Conservation (phyloP, 1,140 invertebrate species). For the Bemisia tabaci region DNA sequence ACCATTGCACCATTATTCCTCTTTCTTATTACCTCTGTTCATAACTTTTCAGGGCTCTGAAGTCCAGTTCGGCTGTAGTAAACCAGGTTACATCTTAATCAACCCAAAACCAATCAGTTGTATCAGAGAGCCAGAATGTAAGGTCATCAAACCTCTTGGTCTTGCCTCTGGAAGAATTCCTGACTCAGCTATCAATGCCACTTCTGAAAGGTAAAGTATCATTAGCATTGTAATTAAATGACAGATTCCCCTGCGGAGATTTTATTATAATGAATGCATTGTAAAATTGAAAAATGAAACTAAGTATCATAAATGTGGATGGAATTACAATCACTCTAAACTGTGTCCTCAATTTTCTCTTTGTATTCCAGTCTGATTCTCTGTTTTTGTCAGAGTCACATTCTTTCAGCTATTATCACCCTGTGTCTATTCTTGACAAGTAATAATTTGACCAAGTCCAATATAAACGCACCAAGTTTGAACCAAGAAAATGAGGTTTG, state of each 20-base stretch:
- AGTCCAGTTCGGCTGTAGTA: constrained; percentile 76
- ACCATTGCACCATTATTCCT: too few relatives aligned
- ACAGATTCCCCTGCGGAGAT: background rate
- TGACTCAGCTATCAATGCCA: constrained; percentile 91
- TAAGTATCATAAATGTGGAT: constrained; percentile 1
- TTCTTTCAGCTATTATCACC: too few relatives aligned
- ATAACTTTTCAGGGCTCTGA: constrained; percentile 52
- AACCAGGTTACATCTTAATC: constrained; percentile 85
- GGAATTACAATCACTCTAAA: too few relatives aligned
- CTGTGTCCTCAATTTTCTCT: background rate
- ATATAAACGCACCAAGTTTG: too few relatives aligned
- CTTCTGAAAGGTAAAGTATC: constrained; percentile 50
- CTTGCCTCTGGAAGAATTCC: constrained; percentile 83
- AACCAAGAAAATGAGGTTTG: too few relatives aligned
- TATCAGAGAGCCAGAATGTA: constrained; percentile 82
- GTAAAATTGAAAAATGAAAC: constrained; percentile 8
- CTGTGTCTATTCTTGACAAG: too few relatives aligned
- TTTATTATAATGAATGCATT: constrained; percentile 19
- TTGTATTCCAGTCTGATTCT: background rate
- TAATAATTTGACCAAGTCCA: too few relatives aligned
- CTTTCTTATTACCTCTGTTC: too few relatives aligned
- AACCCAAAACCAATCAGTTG: constrained; percentile 82
- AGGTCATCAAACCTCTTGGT: constrained; percentile 80
- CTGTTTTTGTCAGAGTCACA: too few relatives aligned
- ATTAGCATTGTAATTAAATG: background rate